Evolutionary conservation across 2,888 invertebrate species (phyloP).

Genomic region (Hyalella azteca): DNA sequence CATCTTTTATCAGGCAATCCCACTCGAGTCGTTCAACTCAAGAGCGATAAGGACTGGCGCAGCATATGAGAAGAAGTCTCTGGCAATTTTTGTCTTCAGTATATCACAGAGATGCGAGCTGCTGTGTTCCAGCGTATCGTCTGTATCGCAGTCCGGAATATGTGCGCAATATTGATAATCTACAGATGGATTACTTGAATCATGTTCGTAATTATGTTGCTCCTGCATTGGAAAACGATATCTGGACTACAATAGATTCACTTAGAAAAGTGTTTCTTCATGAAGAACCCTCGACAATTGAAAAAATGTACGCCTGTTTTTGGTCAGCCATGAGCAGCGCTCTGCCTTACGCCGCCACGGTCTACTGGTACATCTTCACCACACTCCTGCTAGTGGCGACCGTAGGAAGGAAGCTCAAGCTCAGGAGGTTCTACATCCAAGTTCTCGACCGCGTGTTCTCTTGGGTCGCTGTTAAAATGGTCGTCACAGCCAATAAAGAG

Average conservation of each 20-base stretch:
- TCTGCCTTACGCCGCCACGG: conserved; percentile 12
- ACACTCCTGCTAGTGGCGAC: conserved; percentile 44
- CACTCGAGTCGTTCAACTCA: too few species aligned
- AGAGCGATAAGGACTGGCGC: too few species aligned
- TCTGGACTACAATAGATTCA: neutral
- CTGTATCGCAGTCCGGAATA: too few species aligned
- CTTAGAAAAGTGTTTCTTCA: neutral
- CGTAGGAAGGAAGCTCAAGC: conserved; percentile 39
- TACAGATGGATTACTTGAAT: too few species aligned
- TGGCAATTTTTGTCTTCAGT: too few species aligned
- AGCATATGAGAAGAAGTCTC: too few species aligned
- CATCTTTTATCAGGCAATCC: too few species aligned
- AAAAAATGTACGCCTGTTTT: neutral
- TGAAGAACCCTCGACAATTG: neutral
- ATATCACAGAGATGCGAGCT: too few species aligned
- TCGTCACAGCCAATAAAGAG: conserved; percentile 3
- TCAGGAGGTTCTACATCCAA: conserved; percentile 45
- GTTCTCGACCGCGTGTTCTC: conserved; percentile 42
- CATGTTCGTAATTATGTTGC: too few species aligned
- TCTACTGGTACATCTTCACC: conserved; percentile 42
- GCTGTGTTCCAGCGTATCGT: too few species aligned
- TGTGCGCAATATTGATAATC: too few species aligned
- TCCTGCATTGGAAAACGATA: too few species aligned
- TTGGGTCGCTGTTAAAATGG: conserved; percentile 37
- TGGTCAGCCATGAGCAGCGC: neutral